Evolutionary conservation across 2,797 vertebrate genomes (phyloP).

Genomic region (Dipus sagitta): DNA sequence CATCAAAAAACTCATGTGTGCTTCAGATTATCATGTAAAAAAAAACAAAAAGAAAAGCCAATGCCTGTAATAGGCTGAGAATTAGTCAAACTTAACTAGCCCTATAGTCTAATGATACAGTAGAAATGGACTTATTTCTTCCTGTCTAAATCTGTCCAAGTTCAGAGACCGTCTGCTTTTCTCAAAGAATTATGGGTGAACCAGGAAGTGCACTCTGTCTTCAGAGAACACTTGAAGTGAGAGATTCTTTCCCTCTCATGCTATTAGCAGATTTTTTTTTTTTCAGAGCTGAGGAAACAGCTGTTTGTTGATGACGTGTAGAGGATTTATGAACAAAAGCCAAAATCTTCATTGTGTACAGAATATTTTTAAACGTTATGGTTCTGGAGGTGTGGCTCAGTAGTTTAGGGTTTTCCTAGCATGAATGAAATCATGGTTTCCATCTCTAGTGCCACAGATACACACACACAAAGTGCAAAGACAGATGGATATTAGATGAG

Average conservation of each 20-base stretch:
- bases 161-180: not conserved
- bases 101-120: not conserved
- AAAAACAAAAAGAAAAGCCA: not conserved
- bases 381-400: not conserved
- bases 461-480: not conserved
- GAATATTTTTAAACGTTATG: not conserved
- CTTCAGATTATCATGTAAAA: not conserved
- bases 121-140: not conserved
- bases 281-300: not conserved
- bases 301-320: not conserved
- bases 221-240: slow-evolving; percentile 30
- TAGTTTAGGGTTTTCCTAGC: not conserved
- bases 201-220: not conserved
- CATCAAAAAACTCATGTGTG: not conserved
- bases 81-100: slow-evolving; percentile 33
- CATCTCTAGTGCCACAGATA: not conserved
- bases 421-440: not conserved
- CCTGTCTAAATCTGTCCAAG: not conserved
- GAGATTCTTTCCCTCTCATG: not conserved
- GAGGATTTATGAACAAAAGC: slow-evolving; percentile 21
- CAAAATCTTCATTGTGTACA: not conserved
- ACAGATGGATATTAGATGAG: not conserved
- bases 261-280: not conserved
- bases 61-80: not conserved
- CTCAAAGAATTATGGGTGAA: not conserved